phyloP scores from a whole-genome alignment of 2,888 invertebrate species.

The Agapostemon virescens region DNA sequence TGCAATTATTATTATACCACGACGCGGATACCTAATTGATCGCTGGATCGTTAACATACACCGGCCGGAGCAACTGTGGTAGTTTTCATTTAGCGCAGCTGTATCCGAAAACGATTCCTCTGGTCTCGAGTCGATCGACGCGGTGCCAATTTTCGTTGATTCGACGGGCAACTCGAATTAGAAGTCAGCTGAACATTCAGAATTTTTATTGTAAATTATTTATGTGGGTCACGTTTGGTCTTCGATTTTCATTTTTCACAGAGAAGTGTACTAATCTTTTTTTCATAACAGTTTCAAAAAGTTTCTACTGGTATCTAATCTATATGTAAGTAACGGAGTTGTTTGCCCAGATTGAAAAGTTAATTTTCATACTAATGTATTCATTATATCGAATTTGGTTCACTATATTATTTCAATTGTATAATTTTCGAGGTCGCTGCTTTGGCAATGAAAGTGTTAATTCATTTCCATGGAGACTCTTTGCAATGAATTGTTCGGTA shows the following conservation, averaged over 20 bases:
- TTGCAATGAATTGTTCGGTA: no score
- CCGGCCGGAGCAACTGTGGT: not conserved
- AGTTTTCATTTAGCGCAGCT: not conserved
- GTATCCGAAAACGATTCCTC: not conserved
- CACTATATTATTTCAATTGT: no score
- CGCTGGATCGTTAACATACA: conserved; percentile 71
- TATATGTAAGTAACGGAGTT: no score
- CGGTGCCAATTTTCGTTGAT: not conserved
- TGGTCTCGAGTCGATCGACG: not conserved
- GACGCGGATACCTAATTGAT: conserved; percentile 65
- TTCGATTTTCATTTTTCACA: not conserved
- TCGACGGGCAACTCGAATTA: not conserved
- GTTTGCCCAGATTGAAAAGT: no score
- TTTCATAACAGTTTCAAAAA: no score
- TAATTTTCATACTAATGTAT: no score
- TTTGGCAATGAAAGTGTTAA: no score
- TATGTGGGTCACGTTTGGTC: not conserved
- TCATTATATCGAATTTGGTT: no score
- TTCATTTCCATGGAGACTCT: no score
- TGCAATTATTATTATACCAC: conserved; percentile 63
- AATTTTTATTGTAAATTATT: not conserved
- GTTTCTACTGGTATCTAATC: no score
- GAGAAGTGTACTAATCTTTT: not conserved
- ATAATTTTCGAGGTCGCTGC: no score
- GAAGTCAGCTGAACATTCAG: not conserved